Evolutionary conservation across 2,797 vertebrate genomes (phyloP).

Genomic region (Oceanodroma leucorhoa): DNA sequence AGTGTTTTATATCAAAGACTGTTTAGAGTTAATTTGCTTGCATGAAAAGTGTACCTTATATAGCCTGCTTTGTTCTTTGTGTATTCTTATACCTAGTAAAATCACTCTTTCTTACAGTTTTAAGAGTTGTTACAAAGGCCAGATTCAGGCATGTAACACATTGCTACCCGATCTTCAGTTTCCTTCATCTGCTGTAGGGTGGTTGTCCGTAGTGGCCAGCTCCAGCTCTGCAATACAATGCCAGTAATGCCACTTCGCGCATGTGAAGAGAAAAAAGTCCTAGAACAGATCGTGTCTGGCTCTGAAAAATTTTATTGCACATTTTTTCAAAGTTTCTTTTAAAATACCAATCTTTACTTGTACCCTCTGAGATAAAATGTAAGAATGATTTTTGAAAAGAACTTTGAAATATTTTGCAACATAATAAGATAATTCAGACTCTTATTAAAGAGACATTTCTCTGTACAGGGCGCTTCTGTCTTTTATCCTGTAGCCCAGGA

Average conservation of each 20-base stretch:
- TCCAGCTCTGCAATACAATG: neutral
- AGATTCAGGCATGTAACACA: neutral
- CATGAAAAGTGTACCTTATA: slow-evolving; percentile 56
- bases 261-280: neutral
- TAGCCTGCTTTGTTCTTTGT: slow-evolving; percentile 57
- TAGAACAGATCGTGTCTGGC: neutral
- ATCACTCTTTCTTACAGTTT: slow-evolving; percentile 22
- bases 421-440: neutral
- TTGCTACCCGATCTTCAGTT: neutral
- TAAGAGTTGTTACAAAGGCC: slow-evolving; percentile 19
- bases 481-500: neutral
- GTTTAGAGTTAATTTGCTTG: slow-evolving; percentile 69
- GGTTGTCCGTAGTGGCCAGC: neutral
- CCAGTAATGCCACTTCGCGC: neutral
- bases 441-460: neutral
- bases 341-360: neutral
- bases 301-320: neutral
- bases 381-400: neutral
- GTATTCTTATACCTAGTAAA: slow-evolving; percentile 40
- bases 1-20: slow-evolving; percentile 81
- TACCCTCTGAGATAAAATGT: neutral
- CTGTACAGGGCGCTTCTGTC: neutral
- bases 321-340: neutral
- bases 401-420: neutral
- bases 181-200: neutral